Percentiles rank a stretch among this genome's conserved stretches.
phyloP scores from a whole-genome alignment of 2,113 vertebrate species.

The Oenanthe oenanthe region DNA sequence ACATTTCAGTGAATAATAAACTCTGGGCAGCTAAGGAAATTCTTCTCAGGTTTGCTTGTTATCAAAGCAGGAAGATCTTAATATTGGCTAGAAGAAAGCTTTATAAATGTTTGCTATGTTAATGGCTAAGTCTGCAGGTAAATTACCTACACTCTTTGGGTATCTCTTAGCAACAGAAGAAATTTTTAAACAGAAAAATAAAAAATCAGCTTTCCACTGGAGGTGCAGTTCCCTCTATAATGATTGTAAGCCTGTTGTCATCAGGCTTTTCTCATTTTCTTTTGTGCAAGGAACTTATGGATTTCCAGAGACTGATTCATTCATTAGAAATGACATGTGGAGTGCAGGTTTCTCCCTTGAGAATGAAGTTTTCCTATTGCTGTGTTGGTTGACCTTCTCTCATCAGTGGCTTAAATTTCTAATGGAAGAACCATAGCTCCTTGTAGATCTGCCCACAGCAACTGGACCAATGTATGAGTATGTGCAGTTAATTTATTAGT shows the following conservation, averaged over 20 bases:
- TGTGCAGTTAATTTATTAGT: not conserved
- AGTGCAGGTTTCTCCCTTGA: not conserved
- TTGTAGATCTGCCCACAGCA: not conserved
- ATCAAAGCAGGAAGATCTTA: not conserved
- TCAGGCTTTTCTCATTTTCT: not conserved
- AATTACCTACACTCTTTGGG: accelerated
- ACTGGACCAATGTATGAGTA: not conserved
- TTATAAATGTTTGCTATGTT: not conserved
- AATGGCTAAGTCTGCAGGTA: not conserved
- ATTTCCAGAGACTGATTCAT: not conserved
- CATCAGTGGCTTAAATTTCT: not conserved
- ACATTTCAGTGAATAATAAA: not conserved
- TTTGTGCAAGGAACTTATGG: not conserved
- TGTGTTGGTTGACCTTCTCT: not conserved
- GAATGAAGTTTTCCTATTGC: not conserved
- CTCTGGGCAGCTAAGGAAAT: not conserved
- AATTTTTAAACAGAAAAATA: not conserved
- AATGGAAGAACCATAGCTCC: not conserved
- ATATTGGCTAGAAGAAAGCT: not conserved
- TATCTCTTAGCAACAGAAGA: not conserved
- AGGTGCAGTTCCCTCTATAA: not conserved
- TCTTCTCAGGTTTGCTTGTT: not conserved
- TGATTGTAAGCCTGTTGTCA: not conserved
- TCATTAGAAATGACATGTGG: not conserved
- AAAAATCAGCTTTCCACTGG: not conserved